A percentile compares a stretch with the other conserved stretches of the same genome.
These are phyloP conservation scores for Syrphus vitripennis DNA, from an alignment of 2,888 invertebrate genomes.

Conservation along the genomic window DNA sequence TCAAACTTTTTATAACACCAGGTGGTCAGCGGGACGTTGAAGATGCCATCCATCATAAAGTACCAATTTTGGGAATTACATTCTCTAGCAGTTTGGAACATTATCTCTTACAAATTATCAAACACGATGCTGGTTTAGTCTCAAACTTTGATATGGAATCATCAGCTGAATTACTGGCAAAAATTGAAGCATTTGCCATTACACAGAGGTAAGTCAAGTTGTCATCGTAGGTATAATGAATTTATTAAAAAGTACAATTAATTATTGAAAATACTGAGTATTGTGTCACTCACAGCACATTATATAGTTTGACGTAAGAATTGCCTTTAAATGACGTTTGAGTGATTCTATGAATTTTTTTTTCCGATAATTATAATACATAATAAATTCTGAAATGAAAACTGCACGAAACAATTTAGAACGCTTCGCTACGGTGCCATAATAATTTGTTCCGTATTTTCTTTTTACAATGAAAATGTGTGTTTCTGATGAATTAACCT, in stretches of 20 bases:
- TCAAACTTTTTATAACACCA: conserved; percentile 73
- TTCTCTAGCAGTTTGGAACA: conserved; percentile 73
- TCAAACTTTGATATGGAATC: conserved; percentile 73
- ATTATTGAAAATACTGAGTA: too few relatives aligned
- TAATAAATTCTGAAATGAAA: neutral
- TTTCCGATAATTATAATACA: too few relatives aligned
- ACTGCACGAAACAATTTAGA: neutral
- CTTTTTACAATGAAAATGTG: neutral
- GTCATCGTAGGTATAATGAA: neutral
- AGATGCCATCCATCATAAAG: conserved; percentile 74
- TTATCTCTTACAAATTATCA: conserved; percentile 73
- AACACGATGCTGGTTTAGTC: conserved; percentile 72
- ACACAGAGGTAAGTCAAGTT: conserved; percentile 69
- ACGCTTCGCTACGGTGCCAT: neutral
- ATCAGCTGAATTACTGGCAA: conserved; percentile 60
- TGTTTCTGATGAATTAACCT: neutral
- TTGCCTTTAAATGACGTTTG: neutral
- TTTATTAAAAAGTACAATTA: neutral
- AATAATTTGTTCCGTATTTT: neutral
- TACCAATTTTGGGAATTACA: conserved; percentile 74
- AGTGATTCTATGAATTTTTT: neutral
- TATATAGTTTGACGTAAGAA: neutral
- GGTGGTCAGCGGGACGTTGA: conserved; percentile 74
- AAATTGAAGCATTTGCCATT: conserved; percentile 71
- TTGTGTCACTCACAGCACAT: too few relatives aligned